Percentiles rank a stretch among this genome's conserved stretches.
phyloP scores from a whole-genome alignment of 1,140 invertebrate genomes.

The Eriosoma lanigerum region DNA sequence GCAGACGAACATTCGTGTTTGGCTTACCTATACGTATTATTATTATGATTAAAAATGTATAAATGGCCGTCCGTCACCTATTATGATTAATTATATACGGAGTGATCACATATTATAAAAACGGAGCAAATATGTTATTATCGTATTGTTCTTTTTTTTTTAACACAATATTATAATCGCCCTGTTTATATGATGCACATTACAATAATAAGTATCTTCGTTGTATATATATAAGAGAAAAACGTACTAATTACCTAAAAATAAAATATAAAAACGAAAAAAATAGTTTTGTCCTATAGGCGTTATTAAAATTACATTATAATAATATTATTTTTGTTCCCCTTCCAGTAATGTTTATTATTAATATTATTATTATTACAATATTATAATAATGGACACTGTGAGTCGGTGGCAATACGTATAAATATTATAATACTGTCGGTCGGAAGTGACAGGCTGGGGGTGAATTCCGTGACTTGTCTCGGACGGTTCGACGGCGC shows the following conservation, averaged over 20 bases:
- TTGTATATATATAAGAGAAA: background rate
- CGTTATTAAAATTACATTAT: slow-evolving; percentile 39
- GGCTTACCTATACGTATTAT: too few relatives aligned
- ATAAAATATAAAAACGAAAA: background rate
- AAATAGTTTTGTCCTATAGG: background rate
- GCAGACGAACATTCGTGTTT: background rate
- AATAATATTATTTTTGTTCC: slow-evolving; percentile 5
- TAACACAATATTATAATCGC: too few relatives aligned
- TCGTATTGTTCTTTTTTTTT: too few relatives aligned
- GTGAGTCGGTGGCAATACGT: background rate
- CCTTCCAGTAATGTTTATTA: background rate
- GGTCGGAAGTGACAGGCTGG: background rate
- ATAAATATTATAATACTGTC: too few relatives aligned
- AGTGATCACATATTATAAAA: too few relatives aligned
- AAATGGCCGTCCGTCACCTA: too few relatives aligned
- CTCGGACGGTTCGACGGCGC: background rate
- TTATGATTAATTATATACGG: too few relatives aligned
- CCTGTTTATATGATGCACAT: too few relatives aligned
- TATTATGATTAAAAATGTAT: too few relatives aligned
- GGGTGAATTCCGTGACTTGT: background rate
- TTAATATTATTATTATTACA: too few relatives aligned
- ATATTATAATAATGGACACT: background rate
- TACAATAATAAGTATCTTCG: too few relatives aligned
- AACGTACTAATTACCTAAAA: background rate
- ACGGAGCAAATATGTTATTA: too few relatives aligned